Evolutionary conservation across 2,888 invertebrate species (phyloP), one percentile per base, ranked within the genome.

Genomic region (Chirona hameri): DNA sequence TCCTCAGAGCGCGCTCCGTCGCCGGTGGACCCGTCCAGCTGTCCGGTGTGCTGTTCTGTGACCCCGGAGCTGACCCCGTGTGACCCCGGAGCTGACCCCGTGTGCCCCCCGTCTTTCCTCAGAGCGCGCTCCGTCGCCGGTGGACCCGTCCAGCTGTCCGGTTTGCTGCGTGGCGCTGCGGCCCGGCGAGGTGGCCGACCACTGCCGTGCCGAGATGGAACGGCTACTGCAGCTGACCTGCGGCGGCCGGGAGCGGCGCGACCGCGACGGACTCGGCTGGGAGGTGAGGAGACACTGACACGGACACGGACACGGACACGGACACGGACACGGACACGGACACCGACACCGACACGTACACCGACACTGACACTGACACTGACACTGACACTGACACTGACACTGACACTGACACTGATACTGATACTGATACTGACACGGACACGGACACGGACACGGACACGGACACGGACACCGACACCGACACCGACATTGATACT

Each of bases 161-260:
- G 18, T 52, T 0, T 97, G 97, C 88, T 94, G 96, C 85, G 92
- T 94, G 84, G 95, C 95, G 7, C 91, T 97, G 80, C 90, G 95
- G 81, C 91, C 92, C 4, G 92, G 93, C 1, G 96, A 97, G 88
- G 89, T 96, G 24, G 94, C 95, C 85, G 90, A 92, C 52, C 97
- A 97, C 88, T 92, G 94, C 85, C 89, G 91, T 81, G 90, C 94
- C 84, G 97, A 97, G 89, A 90, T 96, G 85, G 93, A 94, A 84
- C 92, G 92, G 85, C 89, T 94, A 81, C 87, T 86, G 85, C 85
- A 85, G 83, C 76, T 46, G 39, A 46, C 39, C 76, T 7, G 39
- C 9, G 24, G 9, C 46, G 46, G 46, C 31, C 39, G 76, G 2
- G 24, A 46, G 24, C 76, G 76, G 2, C 76, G 46, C 24, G 76